A percentile compares a stretch with the other conserved stretches of the same genome.
These are phyloP conservation scores for Caenorhabditis parvicauda DNA, from an alignment of 2,888 invertebrate genomes.

Conservation along the genomic window DNA sequence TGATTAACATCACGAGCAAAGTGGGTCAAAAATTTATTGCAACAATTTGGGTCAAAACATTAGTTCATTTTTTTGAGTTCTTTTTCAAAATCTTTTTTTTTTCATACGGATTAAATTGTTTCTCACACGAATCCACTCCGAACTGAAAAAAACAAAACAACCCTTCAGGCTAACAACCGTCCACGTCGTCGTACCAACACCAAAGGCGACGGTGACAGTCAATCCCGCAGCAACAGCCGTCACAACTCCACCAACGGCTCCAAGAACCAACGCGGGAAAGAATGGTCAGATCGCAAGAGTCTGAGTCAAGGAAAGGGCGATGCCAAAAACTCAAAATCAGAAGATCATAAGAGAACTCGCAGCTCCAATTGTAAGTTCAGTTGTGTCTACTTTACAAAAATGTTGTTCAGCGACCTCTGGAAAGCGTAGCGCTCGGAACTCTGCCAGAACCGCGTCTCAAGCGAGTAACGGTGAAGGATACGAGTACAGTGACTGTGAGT, in stretches of 20 bases:
- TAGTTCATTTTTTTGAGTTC: no score
- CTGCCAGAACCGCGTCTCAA: constrained; percentile 43
- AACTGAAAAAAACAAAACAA: no score
- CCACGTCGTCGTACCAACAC: constrained; percentile 34
- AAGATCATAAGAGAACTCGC: constrained; percentile 37
- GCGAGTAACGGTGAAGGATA: constrained; percentile 55
- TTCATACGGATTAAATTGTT: no score
- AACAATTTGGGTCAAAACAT: no score
- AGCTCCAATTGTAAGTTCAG: constrained; percentile 40
- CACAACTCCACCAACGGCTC: constrained; percentile 22
- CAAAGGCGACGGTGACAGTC: constrained; percentile 23
- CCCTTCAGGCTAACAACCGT: no score
- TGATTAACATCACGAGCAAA: no score
- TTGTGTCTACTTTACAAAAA: background rate
- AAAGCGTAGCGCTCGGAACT: constrained; percentile 25
- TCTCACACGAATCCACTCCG: no score
- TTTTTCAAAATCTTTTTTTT: no score
- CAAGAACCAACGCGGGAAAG: constrained; percentile 18
- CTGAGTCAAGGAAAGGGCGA: constrained; percentile 33
- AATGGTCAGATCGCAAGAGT: constrained; percentile 38
- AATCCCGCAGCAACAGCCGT: constrained; percentile 33
- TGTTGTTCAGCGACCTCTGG: constrained; percentile 24
- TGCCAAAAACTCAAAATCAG: constrained; percentile 9
- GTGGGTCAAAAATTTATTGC: no score
- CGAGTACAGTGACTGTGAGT: constrained; percentile 50